Evolutionary conservation across 37 sponge, comb jelly and placozoan genomes (phyloP).

Genomic region (Ephydatia muelleri): DNA sequence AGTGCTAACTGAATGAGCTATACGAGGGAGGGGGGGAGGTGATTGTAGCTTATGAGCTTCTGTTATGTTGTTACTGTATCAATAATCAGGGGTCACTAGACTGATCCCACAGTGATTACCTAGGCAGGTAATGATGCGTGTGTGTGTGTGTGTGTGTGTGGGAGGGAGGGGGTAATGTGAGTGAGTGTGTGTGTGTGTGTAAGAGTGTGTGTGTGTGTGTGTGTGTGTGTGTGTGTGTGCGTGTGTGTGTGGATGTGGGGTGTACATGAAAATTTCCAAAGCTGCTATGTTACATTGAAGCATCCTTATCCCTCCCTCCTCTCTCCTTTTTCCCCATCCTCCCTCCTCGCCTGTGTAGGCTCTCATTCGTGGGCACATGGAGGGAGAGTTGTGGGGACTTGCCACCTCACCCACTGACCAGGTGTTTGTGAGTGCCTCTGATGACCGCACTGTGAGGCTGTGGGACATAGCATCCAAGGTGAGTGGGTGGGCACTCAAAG

Average conservation of each 20-base stretch:
- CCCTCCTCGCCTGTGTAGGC: constrained; percentile 31
- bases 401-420: constrained; percentile 71
- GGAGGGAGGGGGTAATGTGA: not conserved
- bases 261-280: too few relatives aligned
- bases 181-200: not conserved
- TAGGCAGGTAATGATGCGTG: not conserved
- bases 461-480: constrained; percentile 84
- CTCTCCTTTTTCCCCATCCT: not conserved
- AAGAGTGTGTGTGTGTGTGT: not conserved
- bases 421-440: constrained; percentile 82
- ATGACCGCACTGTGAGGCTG: constrained; percentile 78
- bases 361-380: constrained; percentile 82
- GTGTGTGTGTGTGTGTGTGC: not conserved
- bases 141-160: not conserved
- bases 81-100: too few relatives aligned
- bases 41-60: not conserved
- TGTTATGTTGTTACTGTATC: too few relatives aligned
- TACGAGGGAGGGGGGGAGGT: not conserved
- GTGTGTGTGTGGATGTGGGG: not conserved
- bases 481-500: not conserved
- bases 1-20: not conserved
- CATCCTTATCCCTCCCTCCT: not conserved
- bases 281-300: too few relatives aligned
- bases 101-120: too few relatives aligned
- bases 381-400: constrained; percentile 95